Conservation (phyloP, 2,113 vertebrate species). For the Ictalurus punctatus region DNA sequence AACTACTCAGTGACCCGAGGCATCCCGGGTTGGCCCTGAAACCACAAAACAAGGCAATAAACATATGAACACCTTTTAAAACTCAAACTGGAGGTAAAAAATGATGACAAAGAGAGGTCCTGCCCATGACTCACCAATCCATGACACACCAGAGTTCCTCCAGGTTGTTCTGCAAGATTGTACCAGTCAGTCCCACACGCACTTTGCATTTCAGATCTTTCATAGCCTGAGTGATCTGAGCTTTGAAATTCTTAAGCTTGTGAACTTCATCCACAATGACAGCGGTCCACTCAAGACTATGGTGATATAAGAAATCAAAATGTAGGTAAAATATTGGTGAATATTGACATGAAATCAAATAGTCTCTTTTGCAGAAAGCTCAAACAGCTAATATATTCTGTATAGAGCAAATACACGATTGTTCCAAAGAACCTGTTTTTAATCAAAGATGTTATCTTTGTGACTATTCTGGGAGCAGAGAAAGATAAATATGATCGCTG, state of each 20-base stretch:
- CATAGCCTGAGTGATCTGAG: conserved; percentile 89
- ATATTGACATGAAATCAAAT: background rate
- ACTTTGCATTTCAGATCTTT: conserved; percentile 84
- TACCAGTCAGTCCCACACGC: conserved; percentile 92
- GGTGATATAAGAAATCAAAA: background rate
- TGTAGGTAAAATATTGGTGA: background rate
- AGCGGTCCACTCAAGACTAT: conserved; percentile 88
- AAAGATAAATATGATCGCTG: background rate
- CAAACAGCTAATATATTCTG: background rate
- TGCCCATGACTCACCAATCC: conserved; percentile 82
- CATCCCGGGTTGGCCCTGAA: conserved; percentile 89
- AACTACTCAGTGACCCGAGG: conserved; percentile 77
- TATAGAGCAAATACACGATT: background rate
- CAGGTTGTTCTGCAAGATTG: conserved; percentile 94
- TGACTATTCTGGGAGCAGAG: background rate
- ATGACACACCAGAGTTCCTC: conserved; percentile 97
- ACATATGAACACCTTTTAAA: background rate
- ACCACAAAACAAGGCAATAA: conserved; percentile 27
- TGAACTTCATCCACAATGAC: conserved; percentile 93
- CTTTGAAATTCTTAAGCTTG: conserved; percentile 92
- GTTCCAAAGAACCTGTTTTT: background rate
- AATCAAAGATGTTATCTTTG: no score
- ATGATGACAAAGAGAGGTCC: background rate
- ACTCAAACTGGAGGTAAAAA: background rate
- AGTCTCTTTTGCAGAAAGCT: background rate